Evolutionary conservation across 1,140 invertebrate species (phyloP).

Genomic region (Oryctes rhinoceros): DNA sequence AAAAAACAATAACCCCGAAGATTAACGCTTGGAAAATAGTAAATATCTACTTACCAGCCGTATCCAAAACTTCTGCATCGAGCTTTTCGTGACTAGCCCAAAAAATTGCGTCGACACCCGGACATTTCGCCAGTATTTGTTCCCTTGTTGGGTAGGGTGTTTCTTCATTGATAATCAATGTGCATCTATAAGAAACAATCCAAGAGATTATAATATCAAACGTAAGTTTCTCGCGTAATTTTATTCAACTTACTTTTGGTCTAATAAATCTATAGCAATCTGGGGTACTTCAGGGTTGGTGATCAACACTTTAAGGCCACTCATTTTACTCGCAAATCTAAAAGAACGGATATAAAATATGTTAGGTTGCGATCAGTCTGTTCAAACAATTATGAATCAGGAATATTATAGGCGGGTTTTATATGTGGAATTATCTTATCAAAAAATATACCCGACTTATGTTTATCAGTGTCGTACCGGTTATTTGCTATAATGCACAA

Average conservation of each 20-base stretch:
- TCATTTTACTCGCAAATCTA: slow-evolving; percentile 42
- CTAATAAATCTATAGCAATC: slow-evolving; percentile 51
- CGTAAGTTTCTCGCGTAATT: slow-evolving; percentile 34
- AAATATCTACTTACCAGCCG: slow-evolving; percentile 51
- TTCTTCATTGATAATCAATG: slow-evolving; percentile 51
- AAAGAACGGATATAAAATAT: neutral
- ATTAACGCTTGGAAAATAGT: too few relatives aligned
- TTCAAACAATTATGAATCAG: neutral
- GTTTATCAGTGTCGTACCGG: neutral
- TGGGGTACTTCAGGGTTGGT: slow-evolving; percentile 51
- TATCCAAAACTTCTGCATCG: slow-evolving; percentile 56
- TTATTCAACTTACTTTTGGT: slow-evolving; percentile 49
- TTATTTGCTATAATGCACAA: neutral
- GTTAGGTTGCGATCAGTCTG: neutral
- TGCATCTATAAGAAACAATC: slow-evolving; percentile 49
- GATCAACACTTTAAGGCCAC: slow-evolving; percentile 52
- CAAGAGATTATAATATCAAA: neutral
- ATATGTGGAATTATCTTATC: slow-evolving; percentile 12
- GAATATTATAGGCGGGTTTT: neutral
- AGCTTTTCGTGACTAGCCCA: slow-evolving; percentile 50
- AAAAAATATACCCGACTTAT: neutral
- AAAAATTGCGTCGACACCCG: slow-evolving; percentile 56
- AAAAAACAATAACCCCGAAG: too few relatives aligned
- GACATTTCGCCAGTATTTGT: slow-evolving; percentile 50
- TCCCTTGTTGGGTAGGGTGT: slow-evolving; percentile 40